These are phyloP conservation scores for Tipula helvola DNA, from an alignment of 2,888 invertebrate species.

Conservation along the genomic window DNA sequence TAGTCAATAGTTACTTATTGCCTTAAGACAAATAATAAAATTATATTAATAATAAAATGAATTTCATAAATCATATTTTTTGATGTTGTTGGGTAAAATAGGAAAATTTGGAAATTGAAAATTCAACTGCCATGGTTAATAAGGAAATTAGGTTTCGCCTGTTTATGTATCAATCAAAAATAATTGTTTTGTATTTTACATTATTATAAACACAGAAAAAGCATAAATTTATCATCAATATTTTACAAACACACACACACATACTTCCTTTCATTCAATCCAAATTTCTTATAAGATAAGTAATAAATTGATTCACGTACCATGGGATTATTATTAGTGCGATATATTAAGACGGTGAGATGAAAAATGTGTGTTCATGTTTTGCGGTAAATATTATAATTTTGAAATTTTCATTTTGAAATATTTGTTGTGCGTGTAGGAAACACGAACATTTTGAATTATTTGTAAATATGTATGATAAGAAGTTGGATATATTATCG, in stretches of 20 bases:
- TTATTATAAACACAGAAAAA: not conserved
- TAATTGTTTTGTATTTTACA: not conserved
- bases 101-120: not conserved
- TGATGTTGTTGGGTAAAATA: not conserved
- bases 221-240: not conserved
- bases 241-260: not conserved
- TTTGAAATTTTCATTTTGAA: not conserved
- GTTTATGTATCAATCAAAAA: not conserved
- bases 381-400: not conserved
- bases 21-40: not conserved
- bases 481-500: no score
- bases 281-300: not conserved
- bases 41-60: not conserved
- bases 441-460: not conserved
- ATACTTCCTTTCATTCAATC: not conserved
- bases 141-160: not conserved
- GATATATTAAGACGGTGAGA: not conserved
- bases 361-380: not conserved
- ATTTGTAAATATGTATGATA: not conserved
- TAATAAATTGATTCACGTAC: not conserved
- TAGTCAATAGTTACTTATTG: not conserved
- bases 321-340: not conserved
- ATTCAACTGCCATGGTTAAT: not conserved
- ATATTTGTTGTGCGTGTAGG: not conserved
- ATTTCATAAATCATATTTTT: not conserved